phyloP scores from a whole-genome alignment of 2,797 vertebrate genomes.

The Neosalanx taihuensis region DNA sequence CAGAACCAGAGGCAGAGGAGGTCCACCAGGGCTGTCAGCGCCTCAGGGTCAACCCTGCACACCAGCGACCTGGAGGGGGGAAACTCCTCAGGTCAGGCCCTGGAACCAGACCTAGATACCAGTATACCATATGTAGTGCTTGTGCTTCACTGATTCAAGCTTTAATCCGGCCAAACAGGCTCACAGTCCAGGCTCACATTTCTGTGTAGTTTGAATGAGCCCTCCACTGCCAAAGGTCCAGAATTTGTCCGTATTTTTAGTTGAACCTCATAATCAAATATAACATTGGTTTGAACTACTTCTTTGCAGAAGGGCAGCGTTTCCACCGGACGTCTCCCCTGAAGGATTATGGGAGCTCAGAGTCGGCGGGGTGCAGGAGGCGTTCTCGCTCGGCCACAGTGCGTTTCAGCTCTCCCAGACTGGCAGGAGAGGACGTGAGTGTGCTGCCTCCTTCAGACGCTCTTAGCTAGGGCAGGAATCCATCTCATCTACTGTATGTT shows the following conservation, averaged over 20 bases:
- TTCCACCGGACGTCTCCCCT: conserved; percentile 84
- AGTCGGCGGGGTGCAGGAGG: conserved; percentile 58
- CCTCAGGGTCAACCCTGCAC: conserved; percentile 82
- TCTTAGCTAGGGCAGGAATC: no score
- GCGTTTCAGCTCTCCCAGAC: conserved; percentile 74
- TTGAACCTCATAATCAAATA: no score
- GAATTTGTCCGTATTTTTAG: no score
- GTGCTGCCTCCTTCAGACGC: background rate
- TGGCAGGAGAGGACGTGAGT: conserved; percentile 73
- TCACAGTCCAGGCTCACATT: background rate
- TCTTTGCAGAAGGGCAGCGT: conserved; percentile 71
- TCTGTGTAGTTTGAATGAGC: background rate
- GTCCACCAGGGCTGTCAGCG: conserved; percentile 66
- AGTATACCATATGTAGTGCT: background rate
- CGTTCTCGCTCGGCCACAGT: conserved; percentile 81
- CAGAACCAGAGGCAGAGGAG: conserved; percentile 75
- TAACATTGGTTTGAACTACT: background rate
- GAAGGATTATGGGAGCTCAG: conserved; percentile 69
- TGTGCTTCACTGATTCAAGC: background rate
- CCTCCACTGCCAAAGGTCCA: no score
- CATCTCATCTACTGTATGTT: no score
- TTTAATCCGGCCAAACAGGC: background rate
- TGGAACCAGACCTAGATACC: no score
- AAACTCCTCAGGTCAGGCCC: conserved; percentile 70
- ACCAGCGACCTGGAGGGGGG: conserved; percentile 82